Base-by-base conservation (phyloP, 2,888 invertebrate genomes). In the Lacanobia wlatinum region DNA sequence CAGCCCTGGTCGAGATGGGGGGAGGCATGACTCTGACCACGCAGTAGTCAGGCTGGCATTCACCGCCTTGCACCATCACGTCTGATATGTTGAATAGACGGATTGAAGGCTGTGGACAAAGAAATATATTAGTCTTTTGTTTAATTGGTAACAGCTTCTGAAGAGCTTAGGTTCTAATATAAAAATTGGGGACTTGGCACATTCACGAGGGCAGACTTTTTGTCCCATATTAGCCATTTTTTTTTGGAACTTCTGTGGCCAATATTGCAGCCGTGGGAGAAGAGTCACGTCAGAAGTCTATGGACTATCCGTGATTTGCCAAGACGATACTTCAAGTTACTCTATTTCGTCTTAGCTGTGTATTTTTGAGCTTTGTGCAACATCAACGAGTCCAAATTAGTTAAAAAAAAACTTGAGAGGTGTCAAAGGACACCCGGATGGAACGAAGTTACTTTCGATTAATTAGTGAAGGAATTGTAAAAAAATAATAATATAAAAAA, bases 11-110 rank as follows among this genome's bases (percentile, higher is more conserved):
- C 0, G 95, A 91, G n/a, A 93, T 84, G 0, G 96, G 95, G 0
- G 92, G 91, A 2, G 95, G 96, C 95, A 96, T 95, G 9, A 96
- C 92, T n/a, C 92, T 86, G 12, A 96, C 94, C 88, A 93, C 90
- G 63, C 96, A 96, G 6, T 89, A 92, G 80, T 94, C 94, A 0
- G 78, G 85, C 43, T 91, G 90, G 62, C 96, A 96, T 5, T 94
- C 92, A 0, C 96, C 96, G 8, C 94, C 93, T 88, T 95, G 94
- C 38, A 96, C 95, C 92, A 92, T 93, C 63, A 96, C 92, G 67
- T 93, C 95, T 38, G 94, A 91, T 84, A 95, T 92, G 86, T 96
- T 96, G 87, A 93, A 96, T 67, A 95, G 87, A 43, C 95, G 94
- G 77, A 95, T 94, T 62, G 93, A 85, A 50, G 95, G 95, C 96